phyloP scores from a whole-genome alignment of 1,140 invertebrate genomes.

The Drosophila suzukii region DNA sequence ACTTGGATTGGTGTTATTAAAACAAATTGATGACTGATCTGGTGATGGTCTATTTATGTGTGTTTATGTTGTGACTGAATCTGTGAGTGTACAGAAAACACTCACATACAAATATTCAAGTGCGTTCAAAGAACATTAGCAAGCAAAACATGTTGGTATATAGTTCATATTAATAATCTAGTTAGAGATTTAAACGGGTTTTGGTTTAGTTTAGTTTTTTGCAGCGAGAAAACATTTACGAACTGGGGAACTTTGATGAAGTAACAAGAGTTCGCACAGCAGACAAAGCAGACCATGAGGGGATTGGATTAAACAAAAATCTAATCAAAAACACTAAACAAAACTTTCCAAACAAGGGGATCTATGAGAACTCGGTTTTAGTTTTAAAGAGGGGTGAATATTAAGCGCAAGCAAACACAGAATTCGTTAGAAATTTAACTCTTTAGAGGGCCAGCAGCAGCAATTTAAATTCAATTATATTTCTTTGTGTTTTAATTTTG shows the following conservation, averaged over 20 bases:
- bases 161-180: conserved; percentile 29
- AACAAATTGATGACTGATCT: conserved; percentile 30
- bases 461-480: conserved; percentile 9
- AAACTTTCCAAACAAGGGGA: conserved; percentile 12
- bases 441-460: conserved; percentile 16
- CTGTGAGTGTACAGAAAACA: conserved; percentile 24
- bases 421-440: conserved; percentile 10
- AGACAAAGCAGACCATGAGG: conserved; percentile 38
- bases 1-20: conserved; percentile 10
- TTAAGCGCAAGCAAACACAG: conserved; percentile 35
- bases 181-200: conserved; percentile 2
- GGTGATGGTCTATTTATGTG: conserved; percentile 38
- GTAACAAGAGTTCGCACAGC: conserved; percentile 20
- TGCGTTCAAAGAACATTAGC: conserved; percentile 43
- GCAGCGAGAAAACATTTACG: conserved; percentile 16
- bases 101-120: conserved; percentile 38
- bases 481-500: conserved; percentile 6
- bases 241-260: conserved; percentile 16
- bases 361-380: conserved; percentile 28
- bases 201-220: conserved; percentile 8
- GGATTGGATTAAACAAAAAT: conserved; percentile 14
- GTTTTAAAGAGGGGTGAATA: conserved; percentile 2
- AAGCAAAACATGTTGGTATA: conserved; percentile 49
- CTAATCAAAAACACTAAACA: conserved; percentile 39
- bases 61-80: conserved; percentile 34